Evolutionary conservation across 2,888 invertebrate species (phyloP).

Genomic region (Catocala sponsa): DNA sequence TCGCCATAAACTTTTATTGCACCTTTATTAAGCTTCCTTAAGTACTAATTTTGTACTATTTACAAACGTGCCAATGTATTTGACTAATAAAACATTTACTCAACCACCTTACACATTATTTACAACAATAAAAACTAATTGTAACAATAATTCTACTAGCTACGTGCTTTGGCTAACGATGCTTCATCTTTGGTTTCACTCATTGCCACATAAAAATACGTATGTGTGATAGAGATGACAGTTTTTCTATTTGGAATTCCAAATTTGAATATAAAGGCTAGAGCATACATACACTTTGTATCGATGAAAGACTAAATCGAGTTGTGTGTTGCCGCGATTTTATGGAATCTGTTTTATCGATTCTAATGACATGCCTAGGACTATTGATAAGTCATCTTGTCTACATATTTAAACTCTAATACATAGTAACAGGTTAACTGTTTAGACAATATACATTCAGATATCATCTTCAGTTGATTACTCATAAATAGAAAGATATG

Average conservation of each 20-base stretch:
- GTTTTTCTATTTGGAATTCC: constrained; percentile 5
- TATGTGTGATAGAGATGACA: constrained; percentile 10
- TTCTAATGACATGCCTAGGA: too few species aligned
- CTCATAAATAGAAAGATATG: too few species aligned
- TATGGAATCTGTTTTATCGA: too few species aligned
- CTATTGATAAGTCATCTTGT: too few species aligned
- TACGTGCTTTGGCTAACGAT: constrained; percentile 59
- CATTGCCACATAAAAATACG: constrained; percentile 42
- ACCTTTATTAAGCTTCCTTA: constrained; percentile 73
- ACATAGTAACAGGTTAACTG: too few species aligned
- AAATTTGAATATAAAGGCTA: background rate
- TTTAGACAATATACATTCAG: too few species aligned
- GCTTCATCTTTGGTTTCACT: constrained; percentile 63
- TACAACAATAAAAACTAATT: constrained; percentile 70
- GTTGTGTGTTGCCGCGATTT: too few species aligned
- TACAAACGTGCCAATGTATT: constrained; percentile 77
- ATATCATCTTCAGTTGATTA: too few species aligned
- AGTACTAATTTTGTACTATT: constrained; percentile 75
- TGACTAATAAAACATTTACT: constrained; percentile 69
- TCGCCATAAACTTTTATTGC: constrained; percentile 65
- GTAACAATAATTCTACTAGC: constrained; percentile 75
- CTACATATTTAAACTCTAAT: too few species aligned
- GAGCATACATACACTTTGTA: background rate
- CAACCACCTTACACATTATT: constrained; percentile 72
- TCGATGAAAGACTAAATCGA: too few species aligned